Base-by-base conservation (phyloP, 2,888 invertebrate species). In the Eupithecia pulchellata region DNA sequence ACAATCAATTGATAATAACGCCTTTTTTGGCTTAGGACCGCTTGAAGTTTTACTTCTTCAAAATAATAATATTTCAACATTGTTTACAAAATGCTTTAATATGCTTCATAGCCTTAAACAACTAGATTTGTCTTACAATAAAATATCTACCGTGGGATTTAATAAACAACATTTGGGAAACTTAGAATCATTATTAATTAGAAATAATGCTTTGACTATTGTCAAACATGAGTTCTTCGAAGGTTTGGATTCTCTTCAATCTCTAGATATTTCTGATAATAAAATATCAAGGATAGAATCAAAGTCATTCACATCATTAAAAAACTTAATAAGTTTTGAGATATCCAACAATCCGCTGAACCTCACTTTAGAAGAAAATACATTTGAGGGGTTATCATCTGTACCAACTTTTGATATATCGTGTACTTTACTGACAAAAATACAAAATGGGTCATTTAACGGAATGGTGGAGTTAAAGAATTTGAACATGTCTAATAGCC, bases 181-280 rank as follows among this genome's bases (percentile, higher is more conserved):
- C 75, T 85, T 92, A 2, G 69, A 74, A 47, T 77, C 78, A 4
- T 74, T 92, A 2, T 77, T 77, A 11, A 73, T 91, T 17, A 77
- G 75, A 68, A 81, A 87, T 63, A 92, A 92, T 74, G 71, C 76
- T 42, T 75, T 92, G n/a, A 77, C 72, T 4, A 68, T 82, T 68
- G 82, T 92, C 14, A 79, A 82, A 57, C 75, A 79, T 52, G 79
- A 86, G 57, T 72, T 84, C 42, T 87, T 91, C 63, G 65, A 76
- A 30, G 72, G 81, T 20, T 78, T 91, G 42, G 77, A 71, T 52
- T 69, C 69, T 20, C 76, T 92, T 14, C 78, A 84, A 65, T 81
- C 81, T 78, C 82, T 92, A 66, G 89, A 91, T 82, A 69, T 92
- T 32, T 87, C 91, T 17, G 75, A 85, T 63, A 92, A 92, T 69